Evolutionary conservation across 2,888 invertebrate genomes (phyloP).

Genomic region (Endotricha flammealis): DNA sequence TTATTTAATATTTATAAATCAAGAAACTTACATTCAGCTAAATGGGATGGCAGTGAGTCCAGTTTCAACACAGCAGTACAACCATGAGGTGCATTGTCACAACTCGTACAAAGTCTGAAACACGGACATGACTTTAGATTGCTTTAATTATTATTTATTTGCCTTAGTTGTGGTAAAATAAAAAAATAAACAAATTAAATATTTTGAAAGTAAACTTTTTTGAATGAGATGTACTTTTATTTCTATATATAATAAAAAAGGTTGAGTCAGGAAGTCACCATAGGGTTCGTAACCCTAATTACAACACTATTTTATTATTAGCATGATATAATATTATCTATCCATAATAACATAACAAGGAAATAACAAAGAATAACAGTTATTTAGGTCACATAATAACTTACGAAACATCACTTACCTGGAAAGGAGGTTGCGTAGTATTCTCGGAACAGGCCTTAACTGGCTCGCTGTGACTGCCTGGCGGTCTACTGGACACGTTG

Average conservation of each 20-base stretch:
- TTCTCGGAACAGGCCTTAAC: conserved; percentile 94
- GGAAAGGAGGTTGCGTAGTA: conserved; percentile 93
- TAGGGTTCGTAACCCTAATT: too few species aligned
- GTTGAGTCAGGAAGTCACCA: too few species aligned
- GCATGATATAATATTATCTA: too few species aligned
- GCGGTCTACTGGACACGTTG: conserved; percentile 96
- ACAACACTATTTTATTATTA: too few species aligned
- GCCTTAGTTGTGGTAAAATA: too few species aligned
- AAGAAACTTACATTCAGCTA: conserved; percentile 95
- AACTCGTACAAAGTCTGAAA: conserved; percentile 89
- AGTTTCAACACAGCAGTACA: conserved; percentile 91
- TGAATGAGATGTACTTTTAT: too few species aligned
- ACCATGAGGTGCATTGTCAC: conserved; percentile 94
- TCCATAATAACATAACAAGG: too few species aligned
- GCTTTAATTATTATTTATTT: not conserved
- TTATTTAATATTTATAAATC: too few species aligned
- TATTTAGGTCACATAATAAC: conserved; percentile 19
- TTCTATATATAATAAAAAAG: too few species aligned
- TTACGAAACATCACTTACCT: conserved; percentile 72
- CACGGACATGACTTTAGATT: not conserved
- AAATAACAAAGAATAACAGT: conserved; percentile 8
- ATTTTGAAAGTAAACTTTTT: too few species aligned
- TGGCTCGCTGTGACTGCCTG: conserved; percentile 93
- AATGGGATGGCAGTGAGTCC: conserved; percentile 89
- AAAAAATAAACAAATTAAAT: too few species aligned